Conservation (phyloP, 2,797 vertebrate species). For the Microctenopoma lineatum region DNA sequence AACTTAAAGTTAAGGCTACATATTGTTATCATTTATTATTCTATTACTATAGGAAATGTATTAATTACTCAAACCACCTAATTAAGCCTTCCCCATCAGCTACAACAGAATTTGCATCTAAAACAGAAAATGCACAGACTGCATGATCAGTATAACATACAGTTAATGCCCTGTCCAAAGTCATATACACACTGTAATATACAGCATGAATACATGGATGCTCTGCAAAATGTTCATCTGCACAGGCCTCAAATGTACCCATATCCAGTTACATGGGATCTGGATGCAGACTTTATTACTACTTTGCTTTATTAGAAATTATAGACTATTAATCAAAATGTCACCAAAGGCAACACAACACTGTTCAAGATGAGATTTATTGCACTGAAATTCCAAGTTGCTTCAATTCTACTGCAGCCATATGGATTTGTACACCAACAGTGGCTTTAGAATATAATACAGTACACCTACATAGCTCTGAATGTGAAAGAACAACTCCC, state of each 20-base stretch:
- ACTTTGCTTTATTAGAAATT: too few relatives aligned
- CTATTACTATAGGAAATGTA: too few relatives aligned
- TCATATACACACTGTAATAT: not conserved
- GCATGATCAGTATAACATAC: not conserved
- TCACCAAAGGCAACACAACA: not conserved
- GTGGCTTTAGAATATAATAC: slow-evolving; percentile 1
- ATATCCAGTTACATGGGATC: not conserved
- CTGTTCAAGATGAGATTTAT: not conserved
- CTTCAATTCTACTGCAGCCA: not conserved
- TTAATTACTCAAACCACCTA: slow-evolving; percentile 5
- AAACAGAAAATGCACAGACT: not conserved
- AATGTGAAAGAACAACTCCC: slow-evolving; percentile 26
- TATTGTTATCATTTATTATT: too few relatives aligned
- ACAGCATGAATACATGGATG: not conserved
- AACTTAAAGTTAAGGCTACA: not conserved
- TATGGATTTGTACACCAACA: not conserved
- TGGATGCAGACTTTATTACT: not conserved
- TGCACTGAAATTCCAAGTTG: not conserved
- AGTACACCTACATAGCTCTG: slow-evolving; percentile 30
- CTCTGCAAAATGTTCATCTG: not conserved
- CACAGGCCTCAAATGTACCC: not conserved
- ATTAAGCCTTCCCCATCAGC: not conserved
- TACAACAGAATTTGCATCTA: not conserved
- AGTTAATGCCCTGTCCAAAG: not conserved
- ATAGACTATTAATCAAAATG: not conserved